phyloP scores from a whole-genome alignment of 2,113 vertebrate genomes.

The Vicugna pacos region DNA sequence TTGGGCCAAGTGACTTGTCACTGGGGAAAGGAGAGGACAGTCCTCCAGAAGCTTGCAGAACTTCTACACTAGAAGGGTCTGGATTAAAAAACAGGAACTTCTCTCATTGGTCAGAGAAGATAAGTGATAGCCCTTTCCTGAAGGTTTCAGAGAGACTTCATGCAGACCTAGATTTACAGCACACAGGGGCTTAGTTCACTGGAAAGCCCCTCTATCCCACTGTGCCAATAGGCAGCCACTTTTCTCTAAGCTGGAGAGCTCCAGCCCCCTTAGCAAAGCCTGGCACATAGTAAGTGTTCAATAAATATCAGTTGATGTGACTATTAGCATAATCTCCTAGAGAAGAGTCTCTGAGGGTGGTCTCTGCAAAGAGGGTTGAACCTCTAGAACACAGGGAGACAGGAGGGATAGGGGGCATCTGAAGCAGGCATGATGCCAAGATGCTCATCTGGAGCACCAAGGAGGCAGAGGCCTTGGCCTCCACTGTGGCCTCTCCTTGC shows the following conservation, averaged over 20 bases:
- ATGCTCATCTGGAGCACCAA: neutral
- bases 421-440: neutral
- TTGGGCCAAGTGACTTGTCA: neutral
- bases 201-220: neutral
- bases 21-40: neutral
- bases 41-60: neutral
- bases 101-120: neutral
- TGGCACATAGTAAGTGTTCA: neutral
- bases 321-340: slow-evolving; percentile 8
- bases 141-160: neutral
- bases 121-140: neutral
- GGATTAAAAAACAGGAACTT: slow-evolving; percentile 6
- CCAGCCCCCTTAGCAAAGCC: neutral
- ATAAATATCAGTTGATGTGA: slow-evolving; percentile 30
- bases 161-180: neutral
- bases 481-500: neutral
- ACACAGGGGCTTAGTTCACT: neutral
- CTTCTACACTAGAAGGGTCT: neutral
- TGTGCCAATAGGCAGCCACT: neutral
- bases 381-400: neutral
- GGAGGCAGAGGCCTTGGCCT: neutral
- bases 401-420: neutral
- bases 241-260: neutral
- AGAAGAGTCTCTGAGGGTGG: neutral
- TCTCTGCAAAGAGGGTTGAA: neutral